A percentile compares a stretch with the other conserved stretches of the same genome.
These are phyloP conservation scores for Meiosimyza platycephala DNA, from an alignment of 2,888 invertebrate species.

Conservation along the genomic window DNA sequence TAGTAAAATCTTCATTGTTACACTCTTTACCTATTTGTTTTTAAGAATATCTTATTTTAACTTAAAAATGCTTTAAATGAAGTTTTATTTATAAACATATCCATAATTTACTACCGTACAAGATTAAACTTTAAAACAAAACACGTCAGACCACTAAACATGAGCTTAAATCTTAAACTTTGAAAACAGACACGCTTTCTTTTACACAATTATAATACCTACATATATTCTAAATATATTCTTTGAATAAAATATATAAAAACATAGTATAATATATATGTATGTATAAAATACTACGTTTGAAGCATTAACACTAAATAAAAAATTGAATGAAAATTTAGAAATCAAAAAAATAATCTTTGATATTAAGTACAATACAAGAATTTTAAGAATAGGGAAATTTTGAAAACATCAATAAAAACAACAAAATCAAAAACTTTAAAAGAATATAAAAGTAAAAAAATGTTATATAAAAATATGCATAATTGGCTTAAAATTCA, in stretches of 20 bases:
- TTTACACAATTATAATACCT: neutral
- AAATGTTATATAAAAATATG: conserved; percentile 33
- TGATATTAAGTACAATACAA: conserved; percentile 28
- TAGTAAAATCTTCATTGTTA: too few species aligned
- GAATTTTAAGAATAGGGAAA: too few species aligned
- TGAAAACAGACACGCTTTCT: conserved; percentile 24
- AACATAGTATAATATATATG: too few species aligned
- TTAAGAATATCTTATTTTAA: neutral
- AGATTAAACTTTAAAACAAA: neutral
- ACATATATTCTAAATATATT: conserved; percentile 5
- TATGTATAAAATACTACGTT: too few species aligned
- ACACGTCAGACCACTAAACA: conserved; percentile 29
- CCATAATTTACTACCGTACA: conserved; percentile 20
- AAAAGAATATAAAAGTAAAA: conserved; percentile 33
- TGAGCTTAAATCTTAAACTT: conserved; percentile 27
- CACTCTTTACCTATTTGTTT: too few species aligned
- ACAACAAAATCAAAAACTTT: too few species aligned
- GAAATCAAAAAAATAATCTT: conserved; percentile 19
- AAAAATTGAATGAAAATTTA: neutral
- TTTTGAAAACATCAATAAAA: too few species aligned
- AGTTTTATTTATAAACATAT: conserved; percentile 18
- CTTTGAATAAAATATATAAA: too few species aligned
- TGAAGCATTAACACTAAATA: too few species aligned
- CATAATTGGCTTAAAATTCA: conserved; percentile 27
- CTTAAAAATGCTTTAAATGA: conserved; percentile 6